Conservation (phyloP, 1,140 invertebrate genomes). For the Thrips palmi region DNA sequence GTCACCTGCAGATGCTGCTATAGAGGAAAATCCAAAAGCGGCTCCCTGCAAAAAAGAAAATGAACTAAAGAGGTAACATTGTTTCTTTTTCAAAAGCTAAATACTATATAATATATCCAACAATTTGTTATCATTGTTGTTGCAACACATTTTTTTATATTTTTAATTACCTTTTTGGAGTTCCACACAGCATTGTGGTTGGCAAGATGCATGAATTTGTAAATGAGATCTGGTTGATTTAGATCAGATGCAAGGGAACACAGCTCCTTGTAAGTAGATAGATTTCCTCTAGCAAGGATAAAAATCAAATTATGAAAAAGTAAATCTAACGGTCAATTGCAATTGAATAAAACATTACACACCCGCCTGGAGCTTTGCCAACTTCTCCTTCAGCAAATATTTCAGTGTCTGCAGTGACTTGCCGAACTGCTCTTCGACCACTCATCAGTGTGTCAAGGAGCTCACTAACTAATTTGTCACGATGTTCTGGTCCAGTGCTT, state of each 20-base stretch:
- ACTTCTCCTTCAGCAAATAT: conserved; percentile 75
- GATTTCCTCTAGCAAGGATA: conserved; percentile 39
- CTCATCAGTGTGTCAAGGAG: conserved; percentile 65
- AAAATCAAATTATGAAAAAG: background rate
- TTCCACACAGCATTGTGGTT: conserved; percentile 90
- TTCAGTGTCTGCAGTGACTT: conserved; percentile 64
- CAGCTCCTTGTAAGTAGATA: conserved; percentile 85
- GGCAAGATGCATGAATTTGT: conserved; percentile 87
- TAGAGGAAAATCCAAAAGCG: conserved; percentile 75
- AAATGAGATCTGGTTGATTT: conserved; percentile 85
- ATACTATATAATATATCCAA: background rate
- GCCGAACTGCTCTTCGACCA: conserved; percentile 46
- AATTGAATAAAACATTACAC: conserved; percentile 17
- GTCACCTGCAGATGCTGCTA: conserved; percentile 59
- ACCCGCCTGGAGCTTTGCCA: conserved; percentile 70
- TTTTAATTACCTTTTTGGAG: conserved; percentile 38
- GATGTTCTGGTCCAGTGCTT: conserved; percentile 48
- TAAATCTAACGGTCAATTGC: background rate
- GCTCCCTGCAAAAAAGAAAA: conserved; percentile 40
- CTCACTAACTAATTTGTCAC: conserved; percentile 48
- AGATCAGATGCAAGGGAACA: conserved; percentile 83
- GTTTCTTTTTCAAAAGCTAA: too few species aligned
- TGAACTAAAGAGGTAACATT: conserved; percentile 6
- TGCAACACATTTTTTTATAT: conserved; percentile 2
- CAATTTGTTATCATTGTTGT: background rate